Evolutionary conservation across 2,888 invertebrate genomes (phyloP), one percentile per base, ranked within the genome.

Genomic region (Seira musarum): DNA sequence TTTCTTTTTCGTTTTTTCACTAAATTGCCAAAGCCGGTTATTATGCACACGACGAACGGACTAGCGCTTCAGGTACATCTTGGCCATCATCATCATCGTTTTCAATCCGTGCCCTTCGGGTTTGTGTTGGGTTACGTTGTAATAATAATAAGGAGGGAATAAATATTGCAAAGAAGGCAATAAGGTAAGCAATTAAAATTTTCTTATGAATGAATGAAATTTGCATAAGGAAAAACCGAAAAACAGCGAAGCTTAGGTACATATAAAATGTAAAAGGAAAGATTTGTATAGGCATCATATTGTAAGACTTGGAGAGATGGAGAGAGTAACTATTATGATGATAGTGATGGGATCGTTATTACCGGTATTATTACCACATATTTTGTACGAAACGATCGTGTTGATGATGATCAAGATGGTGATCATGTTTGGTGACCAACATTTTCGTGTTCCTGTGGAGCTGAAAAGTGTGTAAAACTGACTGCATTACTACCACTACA

Each of bases 11-110:
- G 60, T 46, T 76, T 69, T 64, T 67, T 70, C 70, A 53, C 13
- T 64, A 70, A 77, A 67, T 77, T 70, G 65, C 21, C 63, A 63
- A 64, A 77, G 77, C 77, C 70, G 77, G 77, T 77, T 77, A 77
- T 77, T 77, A 77, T 70, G 65, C 77, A 77, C 77, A 77, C 77
- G 77, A 77, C 77, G 64, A 69, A 69, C 69, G 53, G n/a, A 40
- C 40, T 13, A 40, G 40, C 40, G 40, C 13, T 40, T 40, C 40
- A 40, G 40, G 40, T 40, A 40, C 40, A 40, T 13, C 5, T n/a
- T n/a, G n/a, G n/a, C n/a, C n/a, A n/a, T 40, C 5, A 40, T 40
- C 5, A 40, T 40, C 40, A 8, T 40, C 40, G 6, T n/a, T n/a
- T 13, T 40, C 13, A 40, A 40, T 40, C 40, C 40, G 13, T 40